Conservation (phyloP, 2,797 vertebrate genomes). For the Streptopelia turtur region DNA sequence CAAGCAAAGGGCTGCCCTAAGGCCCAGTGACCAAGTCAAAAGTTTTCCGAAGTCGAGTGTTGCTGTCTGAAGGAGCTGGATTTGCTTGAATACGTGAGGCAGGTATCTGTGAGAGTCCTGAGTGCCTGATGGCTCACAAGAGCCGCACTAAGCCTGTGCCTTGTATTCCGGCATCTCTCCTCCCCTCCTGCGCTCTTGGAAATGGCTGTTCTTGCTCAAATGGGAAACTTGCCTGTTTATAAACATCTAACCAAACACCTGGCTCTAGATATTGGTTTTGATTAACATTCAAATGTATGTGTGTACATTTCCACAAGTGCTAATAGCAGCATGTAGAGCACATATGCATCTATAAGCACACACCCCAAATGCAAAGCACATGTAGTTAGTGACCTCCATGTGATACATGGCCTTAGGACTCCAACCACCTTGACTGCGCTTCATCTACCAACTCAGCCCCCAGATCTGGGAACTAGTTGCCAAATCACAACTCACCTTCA, state of each 20-base stretch:
- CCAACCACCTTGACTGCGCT: neutral
- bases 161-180: neutral
- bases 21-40: neutral
- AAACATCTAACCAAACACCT: neutral
- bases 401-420: neutral
- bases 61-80: neutral
- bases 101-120: neutral
- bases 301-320: neutral
- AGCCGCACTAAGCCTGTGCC: neutral
- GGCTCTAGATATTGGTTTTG: neutral
- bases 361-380: neutral
- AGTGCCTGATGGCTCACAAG: fast-evolving
- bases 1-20: neutral
- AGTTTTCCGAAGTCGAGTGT: neutral
- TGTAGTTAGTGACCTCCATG: neutral
- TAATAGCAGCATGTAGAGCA: neutral
- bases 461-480: neutral
- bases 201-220: neutral
- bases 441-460: neutral
- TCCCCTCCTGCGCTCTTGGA: neutral
- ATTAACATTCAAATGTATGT: fast-evolving
- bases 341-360: neutral
- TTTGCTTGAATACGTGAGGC: neutral
- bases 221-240: neutral
- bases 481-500: neutral